Base-by-base conservation (phyloP, 1,140 invertebrate genomes). In the Episyrphus balteatus region DNA sequence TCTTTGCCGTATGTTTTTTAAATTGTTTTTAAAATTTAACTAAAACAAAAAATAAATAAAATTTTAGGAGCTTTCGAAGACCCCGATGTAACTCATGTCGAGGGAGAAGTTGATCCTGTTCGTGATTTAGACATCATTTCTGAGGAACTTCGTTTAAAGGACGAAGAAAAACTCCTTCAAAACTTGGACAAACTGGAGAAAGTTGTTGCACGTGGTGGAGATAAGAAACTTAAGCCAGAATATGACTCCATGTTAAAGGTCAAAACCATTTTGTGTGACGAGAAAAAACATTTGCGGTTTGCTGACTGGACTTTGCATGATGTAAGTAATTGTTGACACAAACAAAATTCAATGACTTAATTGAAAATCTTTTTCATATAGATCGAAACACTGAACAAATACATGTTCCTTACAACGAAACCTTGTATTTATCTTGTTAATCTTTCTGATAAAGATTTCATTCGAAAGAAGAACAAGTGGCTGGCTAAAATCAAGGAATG, bases 401-500 rank as follows among this genome's bases (percentile, higher is more conserved):
- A 98, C 70, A 73, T 98, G 46, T 95, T 99, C 63, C 72, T 99
- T 17, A 99, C 96, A n/a, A 88, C 94, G 0, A 99, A 99, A 69
- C 97, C 97, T 7, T 87, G 92, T 39, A 87, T 99, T 59, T 99
- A 99, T 70, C 73, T 99, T 44, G 86, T 99, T 0, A 99, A 99
- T 73, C 75, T 99, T 36, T 92, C 94, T 0, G 94, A 98, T 69
- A 96, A 94, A 69, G 96, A 99, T 72, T 99, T 94, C 68, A 95
- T 96, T 58, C 82, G 92, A 55, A 98, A 98, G 74, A 99, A 98
- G 73, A 98, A 98, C 68, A 98, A 98, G 78, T 97, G 92, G 92
- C 78, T 99, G 61, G 76, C 86, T 11, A 98, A 98, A 73, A 92
- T 99, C 55, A 99, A 99, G 68, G 93, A 97, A 71, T 99, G 94